phyloP scores from a whole-genome alignment of 2,888 invertebrate species.

The Chrysodeixis includens region DNA sequence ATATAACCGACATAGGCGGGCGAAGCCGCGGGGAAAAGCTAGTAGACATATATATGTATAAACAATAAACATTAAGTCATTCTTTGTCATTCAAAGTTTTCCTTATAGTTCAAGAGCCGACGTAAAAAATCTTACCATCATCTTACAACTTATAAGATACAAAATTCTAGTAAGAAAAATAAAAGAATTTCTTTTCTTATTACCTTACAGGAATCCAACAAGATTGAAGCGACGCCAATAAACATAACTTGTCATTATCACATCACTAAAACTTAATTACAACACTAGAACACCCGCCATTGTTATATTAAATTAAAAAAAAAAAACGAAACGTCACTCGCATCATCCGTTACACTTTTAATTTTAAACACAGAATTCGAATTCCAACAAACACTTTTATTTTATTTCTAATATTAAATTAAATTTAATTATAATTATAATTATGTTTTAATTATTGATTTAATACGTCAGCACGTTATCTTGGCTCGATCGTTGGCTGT shows the following conservation, averaged over 20 bases:
- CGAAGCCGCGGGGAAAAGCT: no score
- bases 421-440: conserved; percentile 22
- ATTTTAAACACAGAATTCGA: conserved; percentile 23
- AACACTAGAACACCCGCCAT: conserved; percentile 50
- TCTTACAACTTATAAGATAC: neutral
- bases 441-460: conserved; percentile 34
- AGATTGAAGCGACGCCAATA: conserved; percentile 48
- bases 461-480: conserved; percentile 63
- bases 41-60: no score
- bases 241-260: conserved; percentile 68
- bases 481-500: conserved; percentile 67
- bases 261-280: conserved; percentile 36
- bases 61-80: no score
- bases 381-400: conserved; percentile 26
- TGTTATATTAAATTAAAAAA: conserved; percentile 39
- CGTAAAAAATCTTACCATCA: neutral
- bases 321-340: conserved; percentile 48
- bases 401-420: conserved; percentile 26
- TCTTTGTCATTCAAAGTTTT: neutral
- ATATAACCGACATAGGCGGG: no score
- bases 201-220: conserved; percentile 81
- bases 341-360: conserved; percentile 33
- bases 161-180: neutral
- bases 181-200: neutral
- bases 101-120: neutral